A percentile compares a stretch with the other conserved stretches of the same genome.
These are phyloP conservation scores for Diadophis punctatus DNA, from an alignment of 2,113 vertebrate species.

Conservation along the genomic window DNA sequence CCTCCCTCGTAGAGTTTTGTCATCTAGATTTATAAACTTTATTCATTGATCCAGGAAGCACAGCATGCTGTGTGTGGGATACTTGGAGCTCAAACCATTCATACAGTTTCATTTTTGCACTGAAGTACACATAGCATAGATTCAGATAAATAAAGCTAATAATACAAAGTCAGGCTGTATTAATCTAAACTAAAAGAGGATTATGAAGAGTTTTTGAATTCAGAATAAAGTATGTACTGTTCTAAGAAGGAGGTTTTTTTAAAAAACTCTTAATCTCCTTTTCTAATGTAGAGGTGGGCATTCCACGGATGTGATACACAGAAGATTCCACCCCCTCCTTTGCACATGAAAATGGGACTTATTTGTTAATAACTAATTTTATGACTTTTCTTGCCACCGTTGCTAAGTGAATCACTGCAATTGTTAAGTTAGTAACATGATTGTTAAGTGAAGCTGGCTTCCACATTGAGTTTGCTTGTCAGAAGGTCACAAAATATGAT, in stretches of 20 bases:
- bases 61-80: constrained; percentile 55
- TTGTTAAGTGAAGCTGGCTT: background rate
- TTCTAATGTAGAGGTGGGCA: background rate
- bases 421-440: no score
- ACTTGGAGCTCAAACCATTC: constrained; percentile 51
- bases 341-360: background rate
- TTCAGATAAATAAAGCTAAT: background rate
- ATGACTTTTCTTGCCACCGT: background rate
- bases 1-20: constrained; percentile 46
- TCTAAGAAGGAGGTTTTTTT: background rate
- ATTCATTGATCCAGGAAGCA: constrained; percentile 62
- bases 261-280: background rate
- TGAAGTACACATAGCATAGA: constrained; percentile 44
- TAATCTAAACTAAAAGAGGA: constrained; percentile 8
- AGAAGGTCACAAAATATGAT: background rate
- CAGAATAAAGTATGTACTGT: background rate
- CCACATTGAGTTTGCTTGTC: background rate
- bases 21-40: constrained; percentile 54
- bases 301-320: background rate
- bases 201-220: background rate
- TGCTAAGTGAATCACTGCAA: no score
- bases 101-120: constrained; percentile 46
- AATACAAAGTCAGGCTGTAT: constrained; percentile 17
- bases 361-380: no score
- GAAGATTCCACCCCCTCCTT: background rate